Evolutionary conservation across 2,113 vertebrate species (phyloP).

Genomic region (Ammodytes dubius): DNA sequence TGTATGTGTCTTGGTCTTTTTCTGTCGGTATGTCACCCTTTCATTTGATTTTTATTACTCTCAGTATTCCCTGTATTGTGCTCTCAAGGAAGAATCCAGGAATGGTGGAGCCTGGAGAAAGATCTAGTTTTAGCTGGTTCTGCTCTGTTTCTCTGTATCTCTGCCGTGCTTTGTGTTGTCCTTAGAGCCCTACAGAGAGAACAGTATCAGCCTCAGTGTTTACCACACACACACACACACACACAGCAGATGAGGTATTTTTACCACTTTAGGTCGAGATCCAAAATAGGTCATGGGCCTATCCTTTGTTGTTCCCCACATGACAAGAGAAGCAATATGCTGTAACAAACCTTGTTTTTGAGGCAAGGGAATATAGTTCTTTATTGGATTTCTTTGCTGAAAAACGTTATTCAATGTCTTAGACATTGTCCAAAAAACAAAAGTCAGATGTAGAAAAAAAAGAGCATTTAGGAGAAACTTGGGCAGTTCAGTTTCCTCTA

Average conservation of each 20-base stretch:
- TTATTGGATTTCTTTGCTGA: slow-evolving; percentile 52
- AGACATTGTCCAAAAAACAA: neutral
- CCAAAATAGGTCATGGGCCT: slow-evolving; percentile 60
- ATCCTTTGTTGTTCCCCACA: slow-evolving; percentile 48
- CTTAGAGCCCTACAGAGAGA: slow-evolving; percentile 46
- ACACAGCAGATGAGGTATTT: neutral
- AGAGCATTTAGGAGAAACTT: neutral
- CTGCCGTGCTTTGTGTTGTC: slow-evolving; percentile 60
- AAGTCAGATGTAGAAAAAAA: neutral
- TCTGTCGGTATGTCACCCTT: slow-evolving; percentile 3
- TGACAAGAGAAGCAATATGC: slow-evolving; percentile 41
- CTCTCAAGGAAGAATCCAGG: slow-evolving; percentile 47
- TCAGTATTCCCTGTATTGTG: slow-evolving; percentile 31
- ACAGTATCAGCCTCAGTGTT: slow-evolving; percentile 34
- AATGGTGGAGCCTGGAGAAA: slow-evolving; percentile 57
- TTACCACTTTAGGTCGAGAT: slow-evolving; percentile 48
- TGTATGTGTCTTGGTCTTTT: neutral
- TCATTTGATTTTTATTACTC: slow-evolving; percentile 34
- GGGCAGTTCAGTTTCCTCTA: neutral
- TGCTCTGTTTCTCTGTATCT: slow-evolving; percentile 74
- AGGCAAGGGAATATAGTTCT: slow-evolving; percentile 34
- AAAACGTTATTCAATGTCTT: slow-evolving; percentile 20
- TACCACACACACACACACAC: slow-evolving; percentile 18
- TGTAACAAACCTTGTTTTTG: slow-evolving; percentile 61
- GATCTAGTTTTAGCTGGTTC: slow-evolving; percentile 69